Percentiles rank a stretch among this genome's conserved stretches.
These are phyloP conservation scores for Drosophila azteca DNA, from an alignment of 1,140 invertebrate genomes.

Conservation along the genomic window DNA sequence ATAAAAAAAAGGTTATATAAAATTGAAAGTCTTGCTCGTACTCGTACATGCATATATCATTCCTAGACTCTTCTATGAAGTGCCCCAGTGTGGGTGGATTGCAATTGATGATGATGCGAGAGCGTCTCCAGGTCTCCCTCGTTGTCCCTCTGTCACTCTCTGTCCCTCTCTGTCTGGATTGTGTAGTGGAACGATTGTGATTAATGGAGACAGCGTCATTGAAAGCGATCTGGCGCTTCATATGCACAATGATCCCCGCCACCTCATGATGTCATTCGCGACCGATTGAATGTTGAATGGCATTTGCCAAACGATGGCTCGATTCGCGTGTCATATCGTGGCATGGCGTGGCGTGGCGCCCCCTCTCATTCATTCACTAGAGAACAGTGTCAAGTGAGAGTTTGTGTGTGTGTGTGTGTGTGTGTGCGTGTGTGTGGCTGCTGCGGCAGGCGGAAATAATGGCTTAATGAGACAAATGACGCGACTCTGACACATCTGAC, in stretches of 20 bases:
- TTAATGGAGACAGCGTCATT: conserved; percentile 76
- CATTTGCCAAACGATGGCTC: conserved; percentile 54
- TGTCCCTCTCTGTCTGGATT: neutral
- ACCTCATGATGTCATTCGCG: conserved; percentile 62
- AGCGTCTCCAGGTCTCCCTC: too few relatives aligned
- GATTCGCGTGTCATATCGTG: too few relatives aligned
- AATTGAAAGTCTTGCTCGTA: conserved; percentile 61
- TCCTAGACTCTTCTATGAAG: neutral
- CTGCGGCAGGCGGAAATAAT: conserved; percentile 74
- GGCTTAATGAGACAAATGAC: conserved; percentile 78
- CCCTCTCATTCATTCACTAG: conserved; percentile 4
- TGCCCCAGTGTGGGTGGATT: conserved; percentile 42
- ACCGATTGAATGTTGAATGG: conserved; percentile 44
- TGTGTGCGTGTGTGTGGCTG: neutral
- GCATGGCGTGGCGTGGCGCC: too few relatives aligned
- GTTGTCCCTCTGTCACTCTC: neutral
- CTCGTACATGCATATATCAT: too few relatives aligned
- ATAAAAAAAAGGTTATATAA: conserved; percentile 27
- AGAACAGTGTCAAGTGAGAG: conserved; percentile 57
- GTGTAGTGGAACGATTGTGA: conserved; percentile 61
- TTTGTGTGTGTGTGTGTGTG: conserved; percentile 8
- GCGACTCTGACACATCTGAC: conserved; percentile 60
- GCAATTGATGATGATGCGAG: conserved; percentile 52
- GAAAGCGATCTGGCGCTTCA: conserved; percentile 66
- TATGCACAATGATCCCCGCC: conserved; percentile 56